Evolutionary conservation across 1,140 invertebrate genomes (phyloP), one percentile per base, ranked within the genome.

Genomic region (Ips typographus): DNA sequence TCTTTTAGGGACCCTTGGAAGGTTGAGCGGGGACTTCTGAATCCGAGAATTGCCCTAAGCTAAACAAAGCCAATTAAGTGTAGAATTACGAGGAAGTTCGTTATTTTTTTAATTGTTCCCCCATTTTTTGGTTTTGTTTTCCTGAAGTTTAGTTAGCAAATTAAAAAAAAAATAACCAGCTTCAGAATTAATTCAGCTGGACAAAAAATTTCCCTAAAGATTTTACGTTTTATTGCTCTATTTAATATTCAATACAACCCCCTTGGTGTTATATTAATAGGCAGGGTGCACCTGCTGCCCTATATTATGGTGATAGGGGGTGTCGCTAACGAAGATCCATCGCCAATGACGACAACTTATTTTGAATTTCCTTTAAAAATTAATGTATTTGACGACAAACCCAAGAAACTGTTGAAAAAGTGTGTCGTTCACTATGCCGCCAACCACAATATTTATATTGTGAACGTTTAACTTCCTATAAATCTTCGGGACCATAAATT

Each of bases 61-160:
- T 37, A 63, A 52, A 63, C 61, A 63, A 63, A 63, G 44, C 40
- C 49, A 63, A 63, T 63, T 63, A 63, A 63, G 61, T 51, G 36
- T 52, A 38, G 4, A 63, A 52, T 63, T 63, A 63, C 61, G 4
- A 3, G 61, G 36, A 22, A 44, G 7, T 59, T 61, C 22, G 36
- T 61, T 61, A 61, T 61, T 41, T 61, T 22, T 61, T 61, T 61
- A 61, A 61, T 61, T 61, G 59, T 61, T 61, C 47, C 59, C 53
- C 7, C 38, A 56, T 36, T 49, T 49, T 22, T 22, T 22, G 22
- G 47, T 49, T 7, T 49, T 49, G 44, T 49, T 49, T 49, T 49
- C 44, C 44, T 22, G 22, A 22, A 22, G 22, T 22, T 22, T 22
- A 22, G 22, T 22, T 22, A 22, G 22, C 22, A 22, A 22, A 22